These are phyloP conservation scores for Cydia splendana DNA, from an alignment of 1,140 invertebrate species.

Conservation along the genomic window DNA sequence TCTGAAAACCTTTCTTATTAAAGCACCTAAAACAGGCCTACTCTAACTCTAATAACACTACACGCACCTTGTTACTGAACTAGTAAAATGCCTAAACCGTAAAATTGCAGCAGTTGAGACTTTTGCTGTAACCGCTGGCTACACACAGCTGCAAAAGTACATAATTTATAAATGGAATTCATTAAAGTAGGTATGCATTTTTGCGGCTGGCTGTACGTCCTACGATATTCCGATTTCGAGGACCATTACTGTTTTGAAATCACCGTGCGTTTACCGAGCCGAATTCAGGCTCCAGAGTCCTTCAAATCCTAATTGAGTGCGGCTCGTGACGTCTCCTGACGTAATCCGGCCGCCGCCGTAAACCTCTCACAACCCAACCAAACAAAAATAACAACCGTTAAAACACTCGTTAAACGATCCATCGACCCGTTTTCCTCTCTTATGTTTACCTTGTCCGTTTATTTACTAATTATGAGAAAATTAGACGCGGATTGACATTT, in stretches of 20 bases:
- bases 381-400: slow-evolving; percentile 47
- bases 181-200: no score
- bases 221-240: no score
- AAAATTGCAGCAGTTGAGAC: no score
- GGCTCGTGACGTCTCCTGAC: slow-evolving; percentile 32
- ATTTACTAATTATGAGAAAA: slow-evolving; percentile 39
- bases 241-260: neutral
- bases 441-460: slow-evolving; percentile 49
- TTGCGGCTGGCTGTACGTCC: no score
- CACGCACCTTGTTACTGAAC: no score
- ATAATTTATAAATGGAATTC: no score
- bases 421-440: slow-evolving; percentile 48
- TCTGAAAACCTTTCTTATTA: no score
- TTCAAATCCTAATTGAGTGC: slow-evolving; percentile 9
- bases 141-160: no score
- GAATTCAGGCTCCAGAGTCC: slow-evolving; percentile 5
- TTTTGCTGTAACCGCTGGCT: no score
- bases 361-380: slow-evolving; percentile 46
- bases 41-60: no score
- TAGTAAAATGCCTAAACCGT: no score
- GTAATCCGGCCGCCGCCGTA: slow-evolving; percentile 50
- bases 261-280: neutral
- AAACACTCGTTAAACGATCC: slow-evolving; percentile 50
- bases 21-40: no score
- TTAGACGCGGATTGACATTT: slow-evolving; percentile 15